phyloP scores from a whole-genome alignment of 2,113 vertebrate species.

The Uria aalge region DNA sequence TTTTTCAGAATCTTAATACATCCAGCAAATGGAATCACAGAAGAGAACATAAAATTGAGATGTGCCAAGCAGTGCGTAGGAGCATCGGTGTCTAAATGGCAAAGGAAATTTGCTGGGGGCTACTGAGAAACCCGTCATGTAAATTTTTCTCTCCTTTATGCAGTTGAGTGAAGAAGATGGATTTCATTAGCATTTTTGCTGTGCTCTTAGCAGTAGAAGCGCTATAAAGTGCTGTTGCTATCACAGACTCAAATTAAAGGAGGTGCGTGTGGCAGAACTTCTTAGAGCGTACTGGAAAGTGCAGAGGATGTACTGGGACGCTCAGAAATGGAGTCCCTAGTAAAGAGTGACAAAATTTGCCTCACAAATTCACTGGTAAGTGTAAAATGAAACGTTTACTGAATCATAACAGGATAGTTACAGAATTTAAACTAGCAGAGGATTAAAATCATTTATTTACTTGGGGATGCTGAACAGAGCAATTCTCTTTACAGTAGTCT shows the following conservation, averaged over 20 bases:
- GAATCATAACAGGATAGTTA: slow-evolving; percentile 4
- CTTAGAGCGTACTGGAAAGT: neutral
- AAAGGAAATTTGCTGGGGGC: slow-evolving; percentile 9
- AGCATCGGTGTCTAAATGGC: neutral
- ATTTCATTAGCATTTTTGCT: slow-evolving; percentile 38
- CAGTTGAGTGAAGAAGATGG: neutral
- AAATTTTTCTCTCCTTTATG: neutral
- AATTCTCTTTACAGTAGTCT: neutral
- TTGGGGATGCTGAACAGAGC: neutral
- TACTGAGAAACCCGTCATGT: neutral
- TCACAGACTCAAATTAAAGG: neutral
- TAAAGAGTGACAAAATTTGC: slow-evolving; percentile 20
- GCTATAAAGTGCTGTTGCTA: slow-evolving; percentile 1
- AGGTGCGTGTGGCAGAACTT: neutral
- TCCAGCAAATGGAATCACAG: neutral
- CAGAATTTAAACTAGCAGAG: slow-evolving; percentile 10
- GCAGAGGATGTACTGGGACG: neutral
- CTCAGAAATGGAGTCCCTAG: neutral
- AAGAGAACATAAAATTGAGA: neutral
- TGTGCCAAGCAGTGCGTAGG: neutral
- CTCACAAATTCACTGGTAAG: slow-evolving; percentile 18
- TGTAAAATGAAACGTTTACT: slow-evolving; percentile 20
- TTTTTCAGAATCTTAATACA: neutral
- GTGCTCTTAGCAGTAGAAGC: neutral
- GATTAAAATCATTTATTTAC: neutral